Evolutionary conservation across 2,113 vertebrate genomes (phyloP), one percentile per base, ranked within the genome.

Genomic region (Callopanchax toddi): DNA sequence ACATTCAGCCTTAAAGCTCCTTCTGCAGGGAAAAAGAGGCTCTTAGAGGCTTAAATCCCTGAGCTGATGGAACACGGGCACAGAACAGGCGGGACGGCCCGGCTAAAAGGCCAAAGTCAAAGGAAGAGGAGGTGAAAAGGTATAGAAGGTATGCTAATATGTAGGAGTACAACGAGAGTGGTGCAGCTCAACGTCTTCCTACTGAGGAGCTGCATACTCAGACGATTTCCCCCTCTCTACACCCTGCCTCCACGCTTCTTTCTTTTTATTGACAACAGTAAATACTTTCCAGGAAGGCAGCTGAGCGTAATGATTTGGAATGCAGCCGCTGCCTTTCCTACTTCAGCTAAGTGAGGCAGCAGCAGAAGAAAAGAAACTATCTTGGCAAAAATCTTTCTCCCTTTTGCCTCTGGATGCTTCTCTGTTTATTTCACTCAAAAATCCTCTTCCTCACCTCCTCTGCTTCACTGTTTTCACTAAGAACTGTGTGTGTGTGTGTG

Each of bases 351-450:
- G 48, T 55, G 66, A 86, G 57, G 67, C 74, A 84, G 68, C 75
- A 81, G 66, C 70, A 82, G 81, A 85, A 85, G 82, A 80, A 81
- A 82, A 77, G 82, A 84, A 86, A 85, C 81, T 84, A 84, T 86
- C 78, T 89, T 78, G 80, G 87, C 84, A 82, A 82, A 67, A 44
- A 78, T 76, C 68, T 68, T 53, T 75, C 66, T 71, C 80, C 56
- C 43, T 55, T 34, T 68, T 84, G 79, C 79, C 73, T 69, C 67
- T 61, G 79, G 84, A 81, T 66, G 56, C 65, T 59, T 74, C 74
- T 66, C 55, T 81, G 79, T 87, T 86, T 82, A 82, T 71, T 81
- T 61, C 45, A 2, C 79, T 84, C 62, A 68, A 61, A 83, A 71
- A 44, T 44, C 42, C 68, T 75, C 73, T 81, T 71, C 79, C 79